Evolutionary conservation across 37 sponge, comb jelly and placozoan genomes (phyloP).

Genomic region (Tethya wilhelma): DNA sequence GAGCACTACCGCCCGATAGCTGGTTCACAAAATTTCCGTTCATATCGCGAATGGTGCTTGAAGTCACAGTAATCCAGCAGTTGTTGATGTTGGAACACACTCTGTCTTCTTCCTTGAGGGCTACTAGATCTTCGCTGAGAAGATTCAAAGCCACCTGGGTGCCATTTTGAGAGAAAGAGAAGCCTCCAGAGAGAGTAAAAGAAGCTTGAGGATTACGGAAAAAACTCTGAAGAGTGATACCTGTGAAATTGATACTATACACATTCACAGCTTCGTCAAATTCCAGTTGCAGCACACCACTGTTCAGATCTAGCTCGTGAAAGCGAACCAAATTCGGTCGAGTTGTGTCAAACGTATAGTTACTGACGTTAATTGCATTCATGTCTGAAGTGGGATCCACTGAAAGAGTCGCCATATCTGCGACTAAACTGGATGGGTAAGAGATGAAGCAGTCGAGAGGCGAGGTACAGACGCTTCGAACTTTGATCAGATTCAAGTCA

Average conservation of each 20-base stretch:
- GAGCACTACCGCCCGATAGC: constrained; percentile 28
- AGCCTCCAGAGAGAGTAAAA: constrained; percentile 66
- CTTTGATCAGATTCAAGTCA: constrained; percentile 81
- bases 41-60: constrained; percentile 67
- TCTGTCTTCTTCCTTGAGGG: constrained; percentile 66
- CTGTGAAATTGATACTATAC: constrained; percentile 61
- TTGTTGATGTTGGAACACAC: constrained; percentile 89
- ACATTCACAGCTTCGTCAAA: constrained; percentile 83
- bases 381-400: constrained; percentile 29
- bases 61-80: constrained; percentile 80
- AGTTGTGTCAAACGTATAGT: constrained; percentile 66
- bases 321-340: constrained; percentile 55
- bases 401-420: constrained; percentile 41
- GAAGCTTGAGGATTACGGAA: constrained; percentile 65
- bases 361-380: constrained; percentile 45
- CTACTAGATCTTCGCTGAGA: constrained; percentile 42
- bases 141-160: constrained; percentile 51
- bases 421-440: constrained; percentile 32
- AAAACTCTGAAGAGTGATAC: constrained; percentile 82
- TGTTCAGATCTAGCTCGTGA: constrained; percentile 69
- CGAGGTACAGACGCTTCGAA: constrained; percentile 46
- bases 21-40: constrained; percentile 58
- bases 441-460: constrained; percentile 58
- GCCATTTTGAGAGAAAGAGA: constrained; percentile 61
- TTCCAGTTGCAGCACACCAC: constrained; percentile 62